Base-by-base conservation (phyloP, 2,113 vertebrate species). In the Tachysurus vachellii region DNA sequence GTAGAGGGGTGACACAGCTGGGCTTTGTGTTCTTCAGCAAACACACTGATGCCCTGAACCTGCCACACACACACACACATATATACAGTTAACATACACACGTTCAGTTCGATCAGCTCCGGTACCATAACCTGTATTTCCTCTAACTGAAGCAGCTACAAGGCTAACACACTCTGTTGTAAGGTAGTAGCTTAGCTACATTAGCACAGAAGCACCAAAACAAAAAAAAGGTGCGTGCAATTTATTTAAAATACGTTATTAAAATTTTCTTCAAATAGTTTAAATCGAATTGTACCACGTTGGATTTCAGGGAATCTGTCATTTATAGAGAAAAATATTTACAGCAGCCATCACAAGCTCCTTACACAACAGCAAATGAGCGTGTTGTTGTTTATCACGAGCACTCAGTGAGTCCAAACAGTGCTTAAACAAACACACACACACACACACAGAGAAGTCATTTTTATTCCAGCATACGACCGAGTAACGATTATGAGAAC, bases 401-500 rank as follows among this genome's bases (percentile, higher is more conserved):
- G 54, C n/a, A 31, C n/a, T 57, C 71, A 42, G 42, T 47, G 68
- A 42, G 21, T 66, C 83, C 84, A 50, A 75, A 83, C 50, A n/a
- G 31, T 36, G 44, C 77, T 70, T 57, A 68, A 85, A 42, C 83
- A 86, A 77, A 86, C 85, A 85, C 85, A 80, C 61, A 80, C 77
- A 54, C 50, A 86, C 75, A 80, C 44, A 66, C 59, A 86, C 28
- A 80, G n/a, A 77, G 44, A 10, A 75, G 44, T 73, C 42, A 13
- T 82, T 84, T 66, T 54, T 77, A 28, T 77, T 53, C 75, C 28
- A 56, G 14, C 21, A 28, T 57, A 80, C 17, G 53, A 11, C 83
- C 85, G 56, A 91, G 88, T 92, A 91, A 91, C 31, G 82, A 89
- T 83, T 88, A 91, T 94, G 91, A 94, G 88, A 92, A 93, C 91